A percentile compares a stretch with the other conserved stretches of the same genome.
phyloP scores from a whole-genome alignment of 2,113 vertebrate genomes.

The Erpornis zantholeuca region DNA sequence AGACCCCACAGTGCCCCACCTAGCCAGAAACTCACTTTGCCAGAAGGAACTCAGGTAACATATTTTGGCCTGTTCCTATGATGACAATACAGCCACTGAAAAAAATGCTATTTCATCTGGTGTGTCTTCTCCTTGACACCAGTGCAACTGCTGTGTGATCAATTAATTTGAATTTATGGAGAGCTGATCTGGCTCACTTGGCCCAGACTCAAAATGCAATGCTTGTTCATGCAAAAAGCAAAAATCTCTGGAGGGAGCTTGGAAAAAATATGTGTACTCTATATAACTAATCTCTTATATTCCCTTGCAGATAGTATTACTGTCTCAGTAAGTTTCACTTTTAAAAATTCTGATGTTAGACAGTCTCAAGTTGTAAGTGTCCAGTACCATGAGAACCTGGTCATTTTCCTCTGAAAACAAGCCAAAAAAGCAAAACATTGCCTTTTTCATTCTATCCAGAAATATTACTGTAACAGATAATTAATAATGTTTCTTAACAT shows the following conservation, averaged over 20 bases:
- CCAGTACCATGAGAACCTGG: not conserved
- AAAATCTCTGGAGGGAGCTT: not conserved
- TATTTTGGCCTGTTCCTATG: not conserved
- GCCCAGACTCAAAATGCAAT: not conserved
- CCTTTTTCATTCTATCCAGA: not conserved
- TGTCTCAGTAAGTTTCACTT: not conserved
- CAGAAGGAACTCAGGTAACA: not conserved
- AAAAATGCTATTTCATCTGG: not conserved
- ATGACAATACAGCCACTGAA: not conserved
- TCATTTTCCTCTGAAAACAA: not conserved
- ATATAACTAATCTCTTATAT: not conserved
- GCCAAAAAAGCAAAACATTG: rapidly evolving
- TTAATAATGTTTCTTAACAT: not conserved
- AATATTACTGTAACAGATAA: not conserved
- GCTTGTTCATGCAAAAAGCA: not conserved
- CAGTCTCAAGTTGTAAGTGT: not conserved
- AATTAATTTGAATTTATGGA: not conserved
- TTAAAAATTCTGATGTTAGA: not conserved
- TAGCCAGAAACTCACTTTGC: not conserved
- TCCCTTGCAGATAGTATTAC: not conserved
- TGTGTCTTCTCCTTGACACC: not conserved
- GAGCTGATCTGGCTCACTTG: not conserved
- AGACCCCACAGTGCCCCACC: not conserved
- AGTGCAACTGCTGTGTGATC: not conserved
- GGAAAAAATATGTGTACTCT: not conserved